Evolutionary conservation across 2,113 vertebrate genomes (phyloP).

Genomic region (Rattus norvegicus): DNA sequence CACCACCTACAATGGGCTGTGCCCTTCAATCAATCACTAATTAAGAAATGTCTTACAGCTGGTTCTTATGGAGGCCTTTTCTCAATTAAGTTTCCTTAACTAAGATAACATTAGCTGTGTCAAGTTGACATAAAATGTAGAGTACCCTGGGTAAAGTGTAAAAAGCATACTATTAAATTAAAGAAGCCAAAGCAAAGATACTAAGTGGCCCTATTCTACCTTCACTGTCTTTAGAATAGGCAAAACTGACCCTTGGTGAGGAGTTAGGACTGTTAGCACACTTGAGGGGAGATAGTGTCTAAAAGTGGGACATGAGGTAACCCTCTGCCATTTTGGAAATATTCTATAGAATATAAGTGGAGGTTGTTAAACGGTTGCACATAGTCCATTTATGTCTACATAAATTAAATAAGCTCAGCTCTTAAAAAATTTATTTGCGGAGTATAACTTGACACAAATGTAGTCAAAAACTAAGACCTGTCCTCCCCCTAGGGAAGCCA

Average conservation of each 20-base stretch:
- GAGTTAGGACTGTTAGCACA: background rate
- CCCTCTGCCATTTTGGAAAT: background rate
- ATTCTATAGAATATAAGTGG: background rate
- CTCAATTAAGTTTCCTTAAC: background rate
- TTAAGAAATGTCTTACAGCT: background rate
- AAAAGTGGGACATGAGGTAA: background rate
- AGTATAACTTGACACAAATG: conserved; percentile 10
- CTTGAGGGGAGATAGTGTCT: background rate
- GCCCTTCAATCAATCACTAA: background rate
- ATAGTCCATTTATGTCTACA: background rate
- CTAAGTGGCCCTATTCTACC: background rate
- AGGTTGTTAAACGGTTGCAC: background rate
- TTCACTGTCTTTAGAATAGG: background rate
- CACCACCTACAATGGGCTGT: background rate
- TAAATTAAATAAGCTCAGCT: background rate
- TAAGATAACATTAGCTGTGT: background rate
- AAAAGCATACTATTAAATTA: background rate
- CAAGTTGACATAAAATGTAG: background rate
- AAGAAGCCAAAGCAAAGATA: background rate
- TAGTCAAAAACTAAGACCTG: background rate
- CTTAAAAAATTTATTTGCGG: background rate
- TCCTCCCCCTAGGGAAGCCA: background rate
- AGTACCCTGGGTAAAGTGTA: background rate
- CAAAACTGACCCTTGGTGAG: background rate
- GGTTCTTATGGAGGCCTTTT: background rate